Percentiles rank a stretch among this genome's conserved stretches.
phyloP scores from a whole-genome alignment of 1,140 invertebrate genomes.

The Pomphorhynchus laevis region DNA sequence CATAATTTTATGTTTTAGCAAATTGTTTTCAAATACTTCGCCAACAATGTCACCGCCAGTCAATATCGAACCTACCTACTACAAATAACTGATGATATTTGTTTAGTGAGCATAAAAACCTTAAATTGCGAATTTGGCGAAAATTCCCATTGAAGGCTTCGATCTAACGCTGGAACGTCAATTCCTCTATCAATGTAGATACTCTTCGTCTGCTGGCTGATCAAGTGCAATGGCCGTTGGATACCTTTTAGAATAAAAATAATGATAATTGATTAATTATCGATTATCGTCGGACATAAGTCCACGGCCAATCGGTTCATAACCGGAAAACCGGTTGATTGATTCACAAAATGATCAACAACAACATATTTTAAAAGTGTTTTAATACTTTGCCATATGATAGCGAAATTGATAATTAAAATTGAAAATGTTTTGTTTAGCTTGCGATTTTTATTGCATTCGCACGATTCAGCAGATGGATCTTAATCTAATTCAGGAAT shows the following conservation, averaged over 20 bases:
- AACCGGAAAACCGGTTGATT: too few relatives aligned
- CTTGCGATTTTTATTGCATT: too few relatives aligned
- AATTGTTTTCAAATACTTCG: slow-evolving; percentile 65
- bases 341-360: too few relatives aligned
- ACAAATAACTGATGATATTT: background rate
- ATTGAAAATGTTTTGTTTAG: too few relatives aligned
- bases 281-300: too few relatives aligned
- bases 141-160: slow-evolving; percentile 56
- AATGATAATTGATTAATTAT: too few relatives aligned
- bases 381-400: too few relatives aligned
- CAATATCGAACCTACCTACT: slow-evolving; percentile 51
- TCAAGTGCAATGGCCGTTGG: slow-evolving; percentile 79
- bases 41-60: slow-evolving; percentile 90
- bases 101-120: slow-evolving; percentile 20
- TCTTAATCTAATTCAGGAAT: too few relatives aligned
- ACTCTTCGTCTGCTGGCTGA: slow-evolving; percentile 52
- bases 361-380: too few relatives aligned
- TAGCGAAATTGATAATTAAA: too few relatives aligned
- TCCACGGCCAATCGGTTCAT: too few relatives aligned
- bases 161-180: slow-evolving; percentile 54
- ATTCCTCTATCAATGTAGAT: slow-evolving; percentile 99
- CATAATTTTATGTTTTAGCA: slow-evolving; percentile 82
- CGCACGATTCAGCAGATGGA: too few relatives aligned
- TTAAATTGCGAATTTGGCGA: slow-evolving; percentile 40
- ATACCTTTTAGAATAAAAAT: slow-evolving; percentile 30